These are phyloP conservation scores for Drosophila quinaria DNA, from an alignment of 2,888 invertebrate species.

Conservation along the genomic window DNA sequence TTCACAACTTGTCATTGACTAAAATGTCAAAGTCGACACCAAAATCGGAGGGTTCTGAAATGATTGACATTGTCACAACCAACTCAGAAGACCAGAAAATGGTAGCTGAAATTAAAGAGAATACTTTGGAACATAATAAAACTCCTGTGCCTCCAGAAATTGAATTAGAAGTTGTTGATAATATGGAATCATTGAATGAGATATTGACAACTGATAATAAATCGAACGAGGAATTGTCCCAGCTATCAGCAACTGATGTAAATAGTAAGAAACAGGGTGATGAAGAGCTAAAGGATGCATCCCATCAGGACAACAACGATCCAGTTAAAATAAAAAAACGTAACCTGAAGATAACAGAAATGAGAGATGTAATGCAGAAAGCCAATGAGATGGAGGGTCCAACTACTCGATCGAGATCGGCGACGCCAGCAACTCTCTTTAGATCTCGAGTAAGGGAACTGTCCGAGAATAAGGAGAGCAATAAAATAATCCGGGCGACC, in stretches of 20 bases:
- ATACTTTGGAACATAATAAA: neutral
- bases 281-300: neutral
- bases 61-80: neutral
- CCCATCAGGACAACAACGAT: neutral
- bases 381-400: neutral
- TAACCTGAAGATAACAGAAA: neutral
- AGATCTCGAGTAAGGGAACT: conserved; percentile 2
- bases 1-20: neutral
- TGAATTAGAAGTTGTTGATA: neutral
- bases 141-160: neutral
- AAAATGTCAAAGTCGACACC: neutral
- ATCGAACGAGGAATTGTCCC: neutral
- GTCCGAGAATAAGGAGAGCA: neutral
- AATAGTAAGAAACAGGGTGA: neutral
- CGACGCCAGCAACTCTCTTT: neutral
- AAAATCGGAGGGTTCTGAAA: neutral
- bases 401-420: conserved; percentile 6
- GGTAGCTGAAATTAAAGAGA: too few species aligned
- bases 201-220: neutral
- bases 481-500: too few species aligned
- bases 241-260: neutral
- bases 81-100: neutral
- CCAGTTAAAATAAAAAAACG: neutral
- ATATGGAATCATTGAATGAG: neutral
- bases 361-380: neutral